Evolutionary conservation across 2,888 invertebrate species (phyloP).

Genomic region (Gastracanthus pulcherrimus): DNA sequence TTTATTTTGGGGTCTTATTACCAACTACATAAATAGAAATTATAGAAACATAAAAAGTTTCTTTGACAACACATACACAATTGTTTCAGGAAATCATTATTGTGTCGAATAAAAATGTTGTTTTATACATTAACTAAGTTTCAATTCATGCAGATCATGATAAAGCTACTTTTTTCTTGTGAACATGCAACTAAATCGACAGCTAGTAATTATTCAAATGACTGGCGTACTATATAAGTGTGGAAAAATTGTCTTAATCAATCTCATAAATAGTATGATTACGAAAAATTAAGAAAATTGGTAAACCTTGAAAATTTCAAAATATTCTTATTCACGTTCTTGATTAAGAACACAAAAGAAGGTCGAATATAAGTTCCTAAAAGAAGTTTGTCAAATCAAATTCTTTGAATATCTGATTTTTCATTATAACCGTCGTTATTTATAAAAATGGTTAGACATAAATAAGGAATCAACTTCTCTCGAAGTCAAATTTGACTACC

Average conservation of each 20-base stretch:
- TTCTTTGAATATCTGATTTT: no score
- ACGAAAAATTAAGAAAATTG: not conserved
- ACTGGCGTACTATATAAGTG: not conserved
- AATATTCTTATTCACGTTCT: no score
- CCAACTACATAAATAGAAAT: not conserved
- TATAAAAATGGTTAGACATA: no score
- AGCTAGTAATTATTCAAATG: not conserved
- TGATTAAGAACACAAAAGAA: no score
- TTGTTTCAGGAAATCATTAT: not conserved
- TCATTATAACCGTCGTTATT: no score
- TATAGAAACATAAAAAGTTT: not conserved
- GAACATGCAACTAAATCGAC: slow-evolving; percentile 33
- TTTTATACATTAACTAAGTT: not conserved
- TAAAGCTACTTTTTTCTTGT: not conserved
- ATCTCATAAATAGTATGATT: not conserved
- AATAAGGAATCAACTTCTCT: no score
- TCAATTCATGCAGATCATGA: not conserved
- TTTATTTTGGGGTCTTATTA: not conserved
- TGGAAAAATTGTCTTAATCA: not conserved
- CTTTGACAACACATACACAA: not conserved
- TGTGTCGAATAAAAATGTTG: not conserved
- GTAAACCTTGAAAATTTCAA: no score
- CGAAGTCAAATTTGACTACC: no score
- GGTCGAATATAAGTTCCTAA: no score
- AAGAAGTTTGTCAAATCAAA: no score